Evolutionary conservation across 2,113 vertebrate genomes (phyloP).

Genomic region (Zosterops pallidus): DNA sequence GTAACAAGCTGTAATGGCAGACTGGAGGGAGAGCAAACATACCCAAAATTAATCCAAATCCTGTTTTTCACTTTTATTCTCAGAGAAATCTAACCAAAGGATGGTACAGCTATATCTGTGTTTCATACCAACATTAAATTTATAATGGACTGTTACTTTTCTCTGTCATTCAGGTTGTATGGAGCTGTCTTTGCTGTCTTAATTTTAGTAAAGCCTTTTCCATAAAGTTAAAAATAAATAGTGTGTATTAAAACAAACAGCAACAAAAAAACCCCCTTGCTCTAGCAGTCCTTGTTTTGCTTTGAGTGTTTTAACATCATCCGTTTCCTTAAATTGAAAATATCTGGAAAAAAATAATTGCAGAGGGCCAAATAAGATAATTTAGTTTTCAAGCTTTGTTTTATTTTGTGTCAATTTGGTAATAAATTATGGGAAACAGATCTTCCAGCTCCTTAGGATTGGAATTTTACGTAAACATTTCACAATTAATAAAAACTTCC

Average conservation of each 20-base stretch:
- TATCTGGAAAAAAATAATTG: not conserved
- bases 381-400: not conserved
- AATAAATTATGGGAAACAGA: not conserved
- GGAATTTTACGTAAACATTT: not conserved
- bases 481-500: not conserved
- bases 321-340: not conserved
- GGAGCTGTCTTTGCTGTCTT: not conserved
- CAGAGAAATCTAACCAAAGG: not conserved
- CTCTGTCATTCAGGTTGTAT: not conserved
- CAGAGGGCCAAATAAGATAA: not conserved
- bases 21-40: not conserved
- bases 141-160: not conserved
- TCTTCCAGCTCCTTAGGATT: not conserved
- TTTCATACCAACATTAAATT: not conserved
- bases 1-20: not conserved
- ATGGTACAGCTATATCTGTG: not conserved
- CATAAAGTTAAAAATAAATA: not conserved
- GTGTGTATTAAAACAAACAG: not conserved
- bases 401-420: not conserved
- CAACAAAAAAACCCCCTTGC: not conserved
- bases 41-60: not conserved
- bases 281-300: not conserved
- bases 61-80: not conserved
- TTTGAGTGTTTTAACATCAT: not conserved
- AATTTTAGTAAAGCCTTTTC: not conserved